Conservation (phyloP, 2,888 invertebrate species). For the Hirtodrosophila cameraria region DNA sequence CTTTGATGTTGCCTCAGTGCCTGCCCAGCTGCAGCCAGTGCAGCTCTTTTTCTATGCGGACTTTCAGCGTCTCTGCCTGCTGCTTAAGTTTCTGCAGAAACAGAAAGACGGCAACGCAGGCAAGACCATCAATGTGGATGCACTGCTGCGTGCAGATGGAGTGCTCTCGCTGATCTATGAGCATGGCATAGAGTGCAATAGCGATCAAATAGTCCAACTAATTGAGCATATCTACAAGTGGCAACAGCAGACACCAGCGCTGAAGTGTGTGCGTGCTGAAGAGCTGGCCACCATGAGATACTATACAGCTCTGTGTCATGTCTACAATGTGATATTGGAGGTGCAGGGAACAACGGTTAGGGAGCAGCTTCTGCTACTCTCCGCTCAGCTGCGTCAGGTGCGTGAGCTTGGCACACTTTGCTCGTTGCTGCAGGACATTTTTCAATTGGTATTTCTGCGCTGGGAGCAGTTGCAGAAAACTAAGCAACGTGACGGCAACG, state of each 20-base stretch:
- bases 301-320: slow-evolving; percentile 74
- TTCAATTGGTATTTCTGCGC: slow-evolving; percentile 80
- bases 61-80: slow-evolving; percentile 71
- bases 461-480: slow-evolving; percentile 79
- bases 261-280: slow-evolving; percentile 60
- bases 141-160: slow-evolving; percentile 64
- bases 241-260: slow-evolving; percentile 68
- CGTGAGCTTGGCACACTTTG: slow-evolving; percentile 74
- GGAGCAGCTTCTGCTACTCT: slow-evolving; percentile 68
- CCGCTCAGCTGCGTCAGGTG: slow-evolving; percentile 77
- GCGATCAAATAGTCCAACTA: slow-evolving; percentile 70
- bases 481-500: slow-evolving; percentile 33
- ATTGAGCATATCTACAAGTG: slow-evolving; percentile 73
- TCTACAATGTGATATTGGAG: slow-evolving; percentile 74
- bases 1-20: slow-evolving; percentile 56
- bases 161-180: slow-evolving; percentile 70
- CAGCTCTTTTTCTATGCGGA: slow-evolving; percentile 80
- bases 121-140: slow-evolving; percentile 64
- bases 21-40: slow-evolving; percentile 67
- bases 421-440: slow-evolving; percentile 79
- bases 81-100: slow-evolving; percentile 69
- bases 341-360: slow-evolving; percentile 44
- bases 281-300: slow-evolving; percentile 80
- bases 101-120: slow-evolving; percentile 48
- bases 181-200: slow-evolving; percentile 60